These are phyloP conservation scores for Stenodera caucasica DNA, from an alignment of 2,888 invertebrate species.

Conservation along the genomic window DNA sequence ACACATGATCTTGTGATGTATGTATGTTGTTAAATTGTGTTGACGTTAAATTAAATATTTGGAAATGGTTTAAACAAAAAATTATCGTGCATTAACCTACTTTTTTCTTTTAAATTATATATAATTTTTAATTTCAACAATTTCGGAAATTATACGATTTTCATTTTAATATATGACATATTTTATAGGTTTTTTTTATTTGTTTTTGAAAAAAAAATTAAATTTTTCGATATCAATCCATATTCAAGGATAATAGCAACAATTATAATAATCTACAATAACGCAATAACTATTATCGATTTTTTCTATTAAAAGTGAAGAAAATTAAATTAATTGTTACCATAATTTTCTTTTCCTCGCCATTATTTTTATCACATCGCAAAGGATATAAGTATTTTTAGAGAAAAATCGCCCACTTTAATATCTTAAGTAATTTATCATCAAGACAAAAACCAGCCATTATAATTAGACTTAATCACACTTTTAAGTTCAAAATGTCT, in stretches of 20 bases:
- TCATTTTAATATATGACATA: no score
- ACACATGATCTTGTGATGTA: conserved; percentile 15
- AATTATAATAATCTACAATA: neutral
- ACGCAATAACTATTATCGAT: neutral
- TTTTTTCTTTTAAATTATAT: neutral
- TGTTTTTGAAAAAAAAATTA: no score
- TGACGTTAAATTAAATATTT: conserved; percentile 24
- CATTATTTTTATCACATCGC: no score
- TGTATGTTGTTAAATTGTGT: neutral
- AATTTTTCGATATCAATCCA: neutral
- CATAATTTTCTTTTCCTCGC: no score
- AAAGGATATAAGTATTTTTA: neutral
- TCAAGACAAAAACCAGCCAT: neutral
- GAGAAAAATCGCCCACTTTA: neutral
- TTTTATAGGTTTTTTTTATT: no score
- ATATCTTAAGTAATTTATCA: neutral
- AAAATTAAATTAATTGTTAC: no score
- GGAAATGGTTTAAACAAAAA: conserved; percentile 17
- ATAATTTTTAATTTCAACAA: no score
- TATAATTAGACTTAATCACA: neutral
- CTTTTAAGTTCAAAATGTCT: no score
- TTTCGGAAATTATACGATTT: no score
- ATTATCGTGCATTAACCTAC: conserved; percentile 22
- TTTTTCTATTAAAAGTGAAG: no score
- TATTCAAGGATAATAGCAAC: neutral